Conservation (phyloP, 92 coral and sea anemone species). For the Heliopora coerulea region DNA sequence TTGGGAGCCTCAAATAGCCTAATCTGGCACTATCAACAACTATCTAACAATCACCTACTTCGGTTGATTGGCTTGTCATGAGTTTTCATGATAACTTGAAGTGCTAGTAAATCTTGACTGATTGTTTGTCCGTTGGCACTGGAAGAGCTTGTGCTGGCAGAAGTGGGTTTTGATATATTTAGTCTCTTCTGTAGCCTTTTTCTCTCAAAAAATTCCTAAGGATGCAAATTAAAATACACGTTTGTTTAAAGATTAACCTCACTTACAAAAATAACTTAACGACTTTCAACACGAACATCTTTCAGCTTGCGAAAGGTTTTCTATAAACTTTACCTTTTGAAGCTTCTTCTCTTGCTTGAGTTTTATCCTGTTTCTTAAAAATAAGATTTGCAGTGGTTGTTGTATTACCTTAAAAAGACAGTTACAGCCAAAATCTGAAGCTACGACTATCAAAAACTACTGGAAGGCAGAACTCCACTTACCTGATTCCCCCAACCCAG, state of each 20-base stretch:
- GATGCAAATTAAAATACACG: neutral
- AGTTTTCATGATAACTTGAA: conserved; percentile 29
- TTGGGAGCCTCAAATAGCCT: too few relatives aligned
- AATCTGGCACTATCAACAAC: too few relatives aligned
- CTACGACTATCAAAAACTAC: too few relatives aligned
- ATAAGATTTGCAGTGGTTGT: too few relatives aligned
- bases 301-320: too few relatives aligned
- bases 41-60: conserved; percentile 39
- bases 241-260: too few relatives aligned
- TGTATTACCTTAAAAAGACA: too few relatives aligned
- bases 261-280: too few relatives aligned
- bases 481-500: conserved; percentile 46
- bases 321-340: conserved; percentile 33
- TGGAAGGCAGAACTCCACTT: too few relatives aligned
- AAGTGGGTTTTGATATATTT: conserved; percentile 7
- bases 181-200: conserved; percentile 28
- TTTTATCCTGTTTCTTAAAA: conserved; percentile 29
- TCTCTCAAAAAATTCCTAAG: conserved; percentile 34
- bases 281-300: too few relatives aligned
- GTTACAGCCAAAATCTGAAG: too few relatives aligned
- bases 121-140: conserved; percentile 4
- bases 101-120: conserved; percentile 37
- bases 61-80: conserved; percentile 28
- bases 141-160: neutral
- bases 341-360: conserved; percentile 34